These are phyloP conservation scores for Drosophila asahinai DNA, from an alignment of 1,140 invertebrate genomes.

Conservation along the genomic window DNA sequence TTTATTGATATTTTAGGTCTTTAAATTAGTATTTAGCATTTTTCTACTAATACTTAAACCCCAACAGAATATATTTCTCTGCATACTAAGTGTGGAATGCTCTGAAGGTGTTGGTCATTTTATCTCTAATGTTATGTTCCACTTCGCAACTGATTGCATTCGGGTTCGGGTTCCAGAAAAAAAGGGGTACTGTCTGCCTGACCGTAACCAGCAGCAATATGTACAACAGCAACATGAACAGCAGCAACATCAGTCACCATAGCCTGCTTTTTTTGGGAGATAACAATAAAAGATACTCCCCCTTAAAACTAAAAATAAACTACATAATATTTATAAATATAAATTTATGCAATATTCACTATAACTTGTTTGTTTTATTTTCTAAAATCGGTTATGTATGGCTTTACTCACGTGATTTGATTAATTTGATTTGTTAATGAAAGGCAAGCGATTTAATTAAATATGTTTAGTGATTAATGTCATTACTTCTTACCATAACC, in stretches of 20 bases:
- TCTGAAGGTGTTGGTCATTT: constrained; percentile 8
- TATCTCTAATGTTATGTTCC: constrained; percentile 20
- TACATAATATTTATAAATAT: background rate
- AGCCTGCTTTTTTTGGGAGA: background rate
- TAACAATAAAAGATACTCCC: background rate
- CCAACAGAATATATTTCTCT: background rate
- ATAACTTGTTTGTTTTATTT: constrained; percentile 1
- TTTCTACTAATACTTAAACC: too few relatives aligned
- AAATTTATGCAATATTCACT: background rate
- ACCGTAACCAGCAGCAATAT: constrained; percentile 8
- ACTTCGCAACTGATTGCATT: constrained; percentile 13
- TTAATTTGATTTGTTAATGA: constrained; percentile 6
- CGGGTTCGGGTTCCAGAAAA: background rate
- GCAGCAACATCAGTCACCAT: constrained; percentile 1
- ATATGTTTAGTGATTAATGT: constrained; percentile 6
- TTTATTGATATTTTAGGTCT: background rate
- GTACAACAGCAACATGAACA: background rate
- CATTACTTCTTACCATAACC: background rate
- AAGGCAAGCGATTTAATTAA: constrained; percentile 6
- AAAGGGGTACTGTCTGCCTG: constrained; percentile 3
- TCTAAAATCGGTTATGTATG: background rate
- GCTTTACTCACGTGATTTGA: background rate
- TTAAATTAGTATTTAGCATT: too few relatives aligned
- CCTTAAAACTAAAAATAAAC: background rate
- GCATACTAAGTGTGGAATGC: background rate